Base-by-base conservation (phyloP, 2,113 vertebrate species). In the Syrrhaptes paradoxus region DNA sequence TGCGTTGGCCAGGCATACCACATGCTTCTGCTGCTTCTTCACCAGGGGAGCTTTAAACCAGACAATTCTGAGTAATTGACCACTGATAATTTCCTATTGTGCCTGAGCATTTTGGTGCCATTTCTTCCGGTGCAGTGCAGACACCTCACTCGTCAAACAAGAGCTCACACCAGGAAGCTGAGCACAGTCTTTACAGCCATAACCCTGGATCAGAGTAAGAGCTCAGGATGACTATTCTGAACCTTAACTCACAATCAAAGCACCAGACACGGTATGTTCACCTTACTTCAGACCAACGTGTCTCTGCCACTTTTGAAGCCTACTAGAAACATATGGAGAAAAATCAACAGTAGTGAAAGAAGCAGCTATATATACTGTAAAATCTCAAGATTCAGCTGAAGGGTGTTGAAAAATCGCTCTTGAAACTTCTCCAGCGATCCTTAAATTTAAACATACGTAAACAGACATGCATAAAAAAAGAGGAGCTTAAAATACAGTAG, bases 1-100 rank as follows among this genome's bases (percentile, higher is more conserved):
- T 2, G 0, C 2, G 0, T 21, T 0, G 2, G 34, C 21, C 87
- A 94, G 54, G 18, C 63, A 63, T 24, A 66, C 43, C 67, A 59
- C 72, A 86, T 0, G 1, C 73, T 78, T 77, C 70, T 2, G 7
- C 38, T 38, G 68, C 72, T 77, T 3, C 41, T 82, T 81, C 74
- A 86, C 65, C 38, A 49, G 67, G 26, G 65, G 13, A 66, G 41
- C 36, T 66, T 57, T 26, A 67, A 84, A 63, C 25, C 68, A 73
- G 65, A 76, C 31, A 48, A 86, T 1, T 5, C 80, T 63, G 4
- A 0, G 34, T 52, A 74, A 93, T 52, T 55, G 84, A 81, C 55
- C 65, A 71, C 80, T 14, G 34, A 79, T 8, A 16, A 31, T 74
- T 86, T 82, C 85, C 85, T 91, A 29, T 7, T 12, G 76, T 25